Base-by-base conservation (phyloP, 2,888 invertebrate genomes). In the Pammene aurita region DNA sequence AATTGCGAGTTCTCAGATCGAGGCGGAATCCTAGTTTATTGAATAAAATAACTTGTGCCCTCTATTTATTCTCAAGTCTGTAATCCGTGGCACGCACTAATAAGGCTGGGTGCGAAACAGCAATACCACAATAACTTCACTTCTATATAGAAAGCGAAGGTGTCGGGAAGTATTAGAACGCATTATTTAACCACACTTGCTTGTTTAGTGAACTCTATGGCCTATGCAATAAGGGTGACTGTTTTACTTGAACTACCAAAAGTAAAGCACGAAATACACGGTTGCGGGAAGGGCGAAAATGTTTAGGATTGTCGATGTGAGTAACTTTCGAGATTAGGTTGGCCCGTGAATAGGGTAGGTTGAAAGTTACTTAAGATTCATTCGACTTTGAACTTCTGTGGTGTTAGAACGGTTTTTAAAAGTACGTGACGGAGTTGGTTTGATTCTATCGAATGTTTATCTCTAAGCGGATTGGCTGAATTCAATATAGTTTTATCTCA, bases 121-220 rank as follows among this genome's bases (percentile, higher is more conserved):
- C 48, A 48, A 48, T 48, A 48, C n/a, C n/a, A n/a, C 48, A 48
- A 48, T 48, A 48, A 48, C 48, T 16, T 48, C 18, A 16, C 16
- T 16, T 48, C 48, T 18, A 48, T 18, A 16, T 16, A 16, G 16
- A 16, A 48, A 48, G 48, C 48, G 18, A 26, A 50, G 50, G 50
- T 50, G 50, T 9, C 50, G 50, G 50, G 16, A 10, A 26, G 14
- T 52, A 52, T 52, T 52, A 52, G 52, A 52, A 26, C 50, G 26
- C 52, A 52, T 46, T 46, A 46, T 14, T 26, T 52, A 26, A 26
- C 26, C 26, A 26, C 38, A 38, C 38, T 38, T 9, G 38, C 38
- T 38, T 38, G 38, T 9, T 38, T 9, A 38, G 38, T 38, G 38
- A 38, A 38, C 38, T 9, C 38, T 38, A 5, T 6, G 2, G 7